Conservation (phyloP, 2,797 vertebrate species). For the Leontopithecus rosalia region DNA sequence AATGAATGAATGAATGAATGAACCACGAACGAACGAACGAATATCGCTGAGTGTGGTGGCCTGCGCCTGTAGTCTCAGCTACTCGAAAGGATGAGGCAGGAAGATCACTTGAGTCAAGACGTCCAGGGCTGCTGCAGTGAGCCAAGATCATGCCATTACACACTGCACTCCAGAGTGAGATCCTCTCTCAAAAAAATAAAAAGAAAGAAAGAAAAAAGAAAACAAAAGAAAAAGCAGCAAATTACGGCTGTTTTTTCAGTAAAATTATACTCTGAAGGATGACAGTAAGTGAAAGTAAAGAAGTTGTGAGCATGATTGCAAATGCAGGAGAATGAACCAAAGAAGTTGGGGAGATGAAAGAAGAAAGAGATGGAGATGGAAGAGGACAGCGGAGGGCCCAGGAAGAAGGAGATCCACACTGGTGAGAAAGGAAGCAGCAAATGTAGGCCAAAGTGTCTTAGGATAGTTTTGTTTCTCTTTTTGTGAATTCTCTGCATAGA, state of each 20-base stretch:
- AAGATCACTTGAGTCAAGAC: not conserved
- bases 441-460: not conserved
- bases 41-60: not conserved
- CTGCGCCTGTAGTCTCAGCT: not conserved
- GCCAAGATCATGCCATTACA: not conserved
- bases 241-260: not conserved
- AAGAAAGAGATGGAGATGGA: not conserved
- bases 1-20: not conserved
- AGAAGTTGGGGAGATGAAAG: not conserved
- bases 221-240: not conserved
- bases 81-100: not conserved
- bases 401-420: not conserved
- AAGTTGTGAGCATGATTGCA: not conserved
- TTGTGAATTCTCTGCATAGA: not conserved
- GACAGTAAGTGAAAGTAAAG: not conserved
- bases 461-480: not conserved
- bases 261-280: not conserved
- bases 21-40: not conserved
- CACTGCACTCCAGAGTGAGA: not conserved
- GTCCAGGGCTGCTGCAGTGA: not conserved
- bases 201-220: rapidly evolving
- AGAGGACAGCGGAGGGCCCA: not conserved
- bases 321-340: not conserved
- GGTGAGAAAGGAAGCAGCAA: not conserved
- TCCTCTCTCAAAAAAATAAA: not conserved